Evolutionary conservation across 2,113 vertebrate genomes (phyloP).

Genomic region (Pteronura brasiliensis): DNA sequence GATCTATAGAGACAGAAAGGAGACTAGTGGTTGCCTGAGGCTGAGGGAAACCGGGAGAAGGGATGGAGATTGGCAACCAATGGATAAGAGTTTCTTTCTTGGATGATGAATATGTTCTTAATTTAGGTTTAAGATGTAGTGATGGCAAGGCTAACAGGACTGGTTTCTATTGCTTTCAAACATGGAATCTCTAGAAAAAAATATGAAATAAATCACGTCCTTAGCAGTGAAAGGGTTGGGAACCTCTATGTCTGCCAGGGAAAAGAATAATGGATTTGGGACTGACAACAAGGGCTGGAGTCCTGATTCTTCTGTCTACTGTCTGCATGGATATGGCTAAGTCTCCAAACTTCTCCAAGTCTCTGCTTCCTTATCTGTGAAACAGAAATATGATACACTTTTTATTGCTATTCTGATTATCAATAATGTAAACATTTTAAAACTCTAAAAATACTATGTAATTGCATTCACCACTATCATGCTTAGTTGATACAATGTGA

Average conservation of each 20-base stretch:
- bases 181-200: background rate
- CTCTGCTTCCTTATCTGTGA: background rate
- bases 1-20: background rate
- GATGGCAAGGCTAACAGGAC: background rate
- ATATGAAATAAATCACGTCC: background rate
- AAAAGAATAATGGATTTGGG: background rate
- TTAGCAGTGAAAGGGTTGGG: background rate
- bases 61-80: background rate
- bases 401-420: background rate
- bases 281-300: background rate
- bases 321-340: background rate
- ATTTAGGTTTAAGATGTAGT: background rate
- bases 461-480: background rate
- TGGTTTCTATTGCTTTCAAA: background rate
- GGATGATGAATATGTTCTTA: background rate
- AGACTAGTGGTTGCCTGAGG: background rate
- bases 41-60: background rate
- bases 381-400: background rate
- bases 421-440: background rate
- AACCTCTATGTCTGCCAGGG: background rate
- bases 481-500: background rate
- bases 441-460: background rate
- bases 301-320: background rate
- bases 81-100: background rate
- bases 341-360: background rate